Conservation (phyloP, 2,113 vertebrate genomes). For the Coryphaenoides rupestris region DNA sequence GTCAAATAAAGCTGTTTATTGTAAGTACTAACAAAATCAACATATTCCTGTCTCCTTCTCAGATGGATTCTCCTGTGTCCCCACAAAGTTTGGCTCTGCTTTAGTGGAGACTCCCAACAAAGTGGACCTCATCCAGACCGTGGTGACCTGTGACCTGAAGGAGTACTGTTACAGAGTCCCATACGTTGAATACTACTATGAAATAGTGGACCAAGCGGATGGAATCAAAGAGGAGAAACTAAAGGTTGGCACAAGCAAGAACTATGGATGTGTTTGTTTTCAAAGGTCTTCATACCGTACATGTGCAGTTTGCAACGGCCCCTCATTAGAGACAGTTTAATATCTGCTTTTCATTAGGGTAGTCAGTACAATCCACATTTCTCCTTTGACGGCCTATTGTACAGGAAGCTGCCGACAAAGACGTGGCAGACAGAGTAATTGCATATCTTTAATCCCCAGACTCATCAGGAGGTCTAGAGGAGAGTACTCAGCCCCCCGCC, state of each 20-base stretch:
- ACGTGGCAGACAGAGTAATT: conserved; percentile 54
- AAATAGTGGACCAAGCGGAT: conserved; percentile 49
- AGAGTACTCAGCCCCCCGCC: conserved; percentile 41
- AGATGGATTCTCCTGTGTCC: conserved; percentile 73
- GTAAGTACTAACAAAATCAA: neutral
- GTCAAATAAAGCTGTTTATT: no score
- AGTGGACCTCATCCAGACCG: conserved; percentile 59
- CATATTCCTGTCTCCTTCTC: conserved; percentile 8
- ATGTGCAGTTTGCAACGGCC: neutral
- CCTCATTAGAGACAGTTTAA: no score
- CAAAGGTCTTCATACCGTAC: neutral
- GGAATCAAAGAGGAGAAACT: conserved; percentile 66
- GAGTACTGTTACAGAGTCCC: conserved; percentile 66
- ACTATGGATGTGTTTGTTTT: neutral
- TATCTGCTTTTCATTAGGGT: no score
- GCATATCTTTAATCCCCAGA: conserved; percentile 51
- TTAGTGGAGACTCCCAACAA: conserved; percentile 68
- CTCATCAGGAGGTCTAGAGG: conserved; percentile 32
- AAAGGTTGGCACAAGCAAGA: conserved; percentile 55
- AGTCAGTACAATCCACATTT: conserved; percentile 19
- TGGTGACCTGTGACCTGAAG: conserved; percentile 66
- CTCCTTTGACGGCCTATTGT: conserved; percentile 28
- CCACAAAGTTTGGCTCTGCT: conserved; percentile 70
- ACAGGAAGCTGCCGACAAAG: conserved; percentile 54
- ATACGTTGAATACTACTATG: conserved; percentile 70